Base-by-base conservation (phyloP, 2,797 vertebrate genomes). In the Lophius americanus region DNA sequence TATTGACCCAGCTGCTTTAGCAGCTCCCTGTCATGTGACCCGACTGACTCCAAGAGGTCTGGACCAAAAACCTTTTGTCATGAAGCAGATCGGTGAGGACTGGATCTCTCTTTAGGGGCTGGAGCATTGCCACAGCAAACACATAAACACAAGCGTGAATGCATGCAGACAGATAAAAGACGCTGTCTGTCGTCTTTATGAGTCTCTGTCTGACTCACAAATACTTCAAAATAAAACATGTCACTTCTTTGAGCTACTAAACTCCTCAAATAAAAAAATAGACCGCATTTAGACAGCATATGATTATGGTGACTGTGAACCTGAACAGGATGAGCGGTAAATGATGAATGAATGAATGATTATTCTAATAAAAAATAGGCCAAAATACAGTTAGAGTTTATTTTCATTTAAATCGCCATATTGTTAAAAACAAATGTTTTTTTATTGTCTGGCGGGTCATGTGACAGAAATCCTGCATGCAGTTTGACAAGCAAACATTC, bases 21-120 rank as follows among this genome's bases (percentile, higher is more conserved):
- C 55, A 54, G 79, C 68, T 81, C 87, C 85, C 81, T 82, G 84
- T 86, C 80, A 85, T 66, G 77, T 88, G 86, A 85, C 70, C 60
- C 38, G 52, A 54, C 43, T 68, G 80, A 67, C 73, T 85, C 78
- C 82, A 72, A 51, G 60, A 78, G 81, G 83, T 84, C 85, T 80
- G 75, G 57, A 70, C 73, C 65, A 71, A 78, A 84, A 83, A 89
- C 85, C 83, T 87, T 84, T 81, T 62, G 43, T 71, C 64, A 86
- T 78, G 82, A 81, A 57, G 58, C 64, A 61, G 60, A 39, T 36
- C 59, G 50, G 41, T 59, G 43, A 58, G 63, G 54, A 2, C 55
- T 47, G 53, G 52, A 67, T 69, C 76, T 76, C 33, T 85, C 70
- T 75, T 87, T 78, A 69, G 14, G 48, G 32, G 35, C 49, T 43